Base-by-base conservation (phyloP, 2,888 invertebrate genomes). In the Cloeon dipterum region DNA sequence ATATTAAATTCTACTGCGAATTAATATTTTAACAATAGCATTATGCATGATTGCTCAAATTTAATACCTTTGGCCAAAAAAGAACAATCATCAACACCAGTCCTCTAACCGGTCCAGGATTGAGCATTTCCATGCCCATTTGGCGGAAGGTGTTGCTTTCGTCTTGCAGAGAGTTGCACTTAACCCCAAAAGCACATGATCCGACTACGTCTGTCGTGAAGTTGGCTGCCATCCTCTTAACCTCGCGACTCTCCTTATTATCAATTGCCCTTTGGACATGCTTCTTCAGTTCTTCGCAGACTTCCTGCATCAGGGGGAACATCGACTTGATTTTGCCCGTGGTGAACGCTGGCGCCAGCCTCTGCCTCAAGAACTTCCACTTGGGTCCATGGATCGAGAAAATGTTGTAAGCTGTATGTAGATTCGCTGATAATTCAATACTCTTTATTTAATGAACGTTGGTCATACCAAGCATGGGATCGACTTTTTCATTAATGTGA, bases 281-380 rank as follows among this genome's bases (percentile, higher is more conserved):
- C 16, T 7, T 50, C 62, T 63, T 58, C 57, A 40, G 34, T 39
- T 65, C 59, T 10, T 60, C 52, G 1, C 66, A 66, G 38, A 70
- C 65, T 25, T 62, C 56, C 29, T 66, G 58, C 7, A 74, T 62
- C 1, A 67, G 61, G 1, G 58, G 57, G 44, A 68, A 72, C 68
- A 74, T 71, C 2, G 54, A 61, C 50, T 69, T 74, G 32, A 76
- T 51, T 52, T 74, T 75, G 7, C 68, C 70, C 0, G 72, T 63
- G 1, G 74, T 66, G 48, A 74, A 77, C 0, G 69, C 63, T 0
- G 74, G 70, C 1, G 74, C 64, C 46, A 76, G 53, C 45, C 70
- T 71, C 1, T 61, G 45, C n/a, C 76, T 59, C 16, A 75, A 51
- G 34, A 56, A 60, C 47, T 63, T 70, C 76, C 77, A 77, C 36